Percentiles rank a stretch among this genome's conserved stretches.
Conservation (phyloP, 2,888 invertebrate genomes). For the Deroplatys truncata region DNA sequence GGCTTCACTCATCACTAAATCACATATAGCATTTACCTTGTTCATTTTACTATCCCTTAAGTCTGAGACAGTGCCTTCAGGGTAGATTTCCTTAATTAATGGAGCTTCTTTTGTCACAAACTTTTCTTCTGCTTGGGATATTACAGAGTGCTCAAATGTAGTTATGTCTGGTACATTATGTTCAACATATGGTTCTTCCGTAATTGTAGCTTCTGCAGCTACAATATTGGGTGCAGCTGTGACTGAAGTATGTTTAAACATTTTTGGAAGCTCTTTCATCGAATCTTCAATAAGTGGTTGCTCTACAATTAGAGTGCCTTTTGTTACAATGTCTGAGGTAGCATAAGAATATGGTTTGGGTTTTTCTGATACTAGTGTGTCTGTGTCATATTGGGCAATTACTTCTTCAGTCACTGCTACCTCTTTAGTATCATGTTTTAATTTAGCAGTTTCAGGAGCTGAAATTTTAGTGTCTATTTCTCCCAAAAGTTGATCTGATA, state of each 20-base stretch:
- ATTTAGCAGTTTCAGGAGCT: conserved; percentile 15
- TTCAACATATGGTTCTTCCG: conserved; percentile 13
- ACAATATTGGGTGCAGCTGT: conserved; percentile 7
- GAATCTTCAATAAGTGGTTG: conserved; percentile 1
- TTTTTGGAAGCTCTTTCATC: neutral
- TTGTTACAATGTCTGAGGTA: conserved; percentile 8
- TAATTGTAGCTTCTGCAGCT: conserved; percentile 10
- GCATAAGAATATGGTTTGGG: conserved; percentile 17
- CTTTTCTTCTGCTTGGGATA: neutral
- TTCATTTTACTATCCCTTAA: neutral
- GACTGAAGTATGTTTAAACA: neutral
- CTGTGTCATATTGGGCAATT: conserved; percentile 12
- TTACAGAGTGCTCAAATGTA: neutral
- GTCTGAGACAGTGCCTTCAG: conserved; percentile 10
- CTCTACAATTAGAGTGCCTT: conserved; percentile 13
- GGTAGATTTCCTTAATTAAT: conserved; percentile 1
- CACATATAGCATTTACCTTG: conserved; percentile 19
- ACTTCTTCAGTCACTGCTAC: conserved; percentile 25
- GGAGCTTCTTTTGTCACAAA: conserved; percentile 20
- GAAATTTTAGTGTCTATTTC: neutral
- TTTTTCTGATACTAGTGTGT: neutral
- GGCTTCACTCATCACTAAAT: conserved; percentile 19
- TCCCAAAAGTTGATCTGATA: neutral
- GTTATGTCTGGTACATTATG: conserved; percentile 7
- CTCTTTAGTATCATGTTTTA: conserved; percentile 17